These are phyloP conservation scores for Platysternon megacephalum DNA, from an alignment of 2,113 vertebrate genomes.

Conservation along the genomic window DNA sequence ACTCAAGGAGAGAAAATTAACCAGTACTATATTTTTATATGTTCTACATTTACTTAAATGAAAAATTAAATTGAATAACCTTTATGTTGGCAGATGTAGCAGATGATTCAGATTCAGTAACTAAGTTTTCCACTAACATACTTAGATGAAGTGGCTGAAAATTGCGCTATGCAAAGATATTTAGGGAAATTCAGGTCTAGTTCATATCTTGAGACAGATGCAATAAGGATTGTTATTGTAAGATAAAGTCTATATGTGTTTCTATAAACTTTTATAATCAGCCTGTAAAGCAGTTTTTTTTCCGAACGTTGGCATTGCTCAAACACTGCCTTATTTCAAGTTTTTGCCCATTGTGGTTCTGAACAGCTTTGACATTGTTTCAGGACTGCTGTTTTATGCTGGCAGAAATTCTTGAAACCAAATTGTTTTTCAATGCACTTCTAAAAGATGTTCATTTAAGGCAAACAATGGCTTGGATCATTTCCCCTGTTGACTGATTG, in stretches of 20 bases:
- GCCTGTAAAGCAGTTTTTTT: not conserved
- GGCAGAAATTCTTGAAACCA: slow-evolving; percentile 25
- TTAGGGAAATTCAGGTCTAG: not conserved
- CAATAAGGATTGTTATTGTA: not conserved
- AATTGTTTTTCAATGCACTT: not conserved
- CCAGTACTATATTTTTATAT: not conserved
- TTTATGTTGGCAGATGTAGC: not conserved
- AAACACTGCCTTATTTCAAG: not conserved
- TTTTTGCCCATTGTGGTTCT: not conserved
- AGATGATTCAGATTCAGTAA: not conserved
- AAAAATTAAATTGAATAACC: not conserved
- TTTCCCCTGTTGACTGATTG: slow-evolving; percentile 36
- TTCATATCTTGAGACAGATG: not conserved
- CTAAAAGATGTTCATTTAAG: slow-evolving; percentile 37
- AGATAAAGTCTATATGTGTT: not conserved
- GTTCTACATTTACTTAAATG: not conserved
- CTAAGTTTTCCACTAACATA: not conserved
- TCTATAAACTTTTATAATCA: not conserved
- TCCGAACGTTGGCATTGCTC: not conserved
- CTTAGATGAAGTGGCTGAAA: not conserved
- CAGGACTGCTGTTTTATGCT: not conserved
- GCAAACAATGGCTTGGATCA: not conserved
- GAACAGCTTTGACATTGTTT: not conserved
- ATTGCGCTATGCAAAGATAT: not conserved
- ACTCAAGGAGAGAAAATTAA: not conserved